These are phyloP conservation scores for Drosophila basisetae DNA, from an alignment of 2,888 invertebrate genomes.

Conservation along the genomic window DNA sequence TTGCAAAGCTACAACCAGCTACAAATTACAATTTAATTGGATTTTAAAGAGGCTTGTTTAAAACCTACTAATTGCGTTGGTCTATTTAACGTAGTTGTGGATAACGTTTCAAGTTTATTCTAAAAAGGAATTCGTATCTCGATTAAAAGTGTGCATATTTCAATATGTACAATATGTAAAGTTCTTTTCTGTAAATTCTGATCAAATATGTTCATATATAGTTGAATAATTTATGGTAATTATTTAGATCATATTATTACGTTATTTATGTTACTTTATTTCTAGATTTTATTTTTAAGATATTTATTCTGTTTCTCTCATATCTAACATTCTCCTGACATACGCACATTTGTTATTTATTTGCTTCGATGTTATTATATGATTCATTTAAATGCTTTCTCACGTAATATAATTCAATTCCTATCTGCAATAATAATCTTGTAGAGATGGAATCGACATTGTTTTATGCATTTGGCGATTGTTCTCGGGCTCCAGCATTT, in stretches of 20 bases:
- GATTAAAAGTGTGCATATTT: background rate
- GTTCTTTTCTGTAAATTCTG: background rate
- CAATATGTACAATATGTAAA: background rate
- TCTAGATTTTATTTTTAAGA: background rate
- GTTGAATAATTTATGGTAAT: background rate
- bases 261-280: background rate
- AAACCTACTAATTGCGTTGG: conserved; percentile 17
- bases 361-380: conserved; percentile 1
- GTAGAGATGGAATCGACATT: conserved; percentile 46
- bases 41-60: conserved; percentile 10
- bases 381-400: conserved; percentile 39
- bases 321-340: background rate
- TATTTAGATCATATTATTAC: background rate
- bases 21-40: conserved; percentile 45
- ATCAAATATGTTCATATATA: background rate
- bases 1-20: conserved; percentile 19
- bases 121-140: background rate
- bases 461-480: conserved; percentile 53
- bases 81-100: background rate
- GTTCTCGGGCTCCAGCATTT: conserved; percentile 11
- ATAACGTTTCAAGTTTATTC: background rate
- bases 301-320: background rate
- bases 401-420: conserved; percentile 58
- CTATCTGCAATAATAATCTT: conserved; percentile 40
- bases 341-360: background rate